Base-by-base conservation (phyloP, 2,797 vertebrate genomes). In the Helicolenus hilgendorfi region DNA sequence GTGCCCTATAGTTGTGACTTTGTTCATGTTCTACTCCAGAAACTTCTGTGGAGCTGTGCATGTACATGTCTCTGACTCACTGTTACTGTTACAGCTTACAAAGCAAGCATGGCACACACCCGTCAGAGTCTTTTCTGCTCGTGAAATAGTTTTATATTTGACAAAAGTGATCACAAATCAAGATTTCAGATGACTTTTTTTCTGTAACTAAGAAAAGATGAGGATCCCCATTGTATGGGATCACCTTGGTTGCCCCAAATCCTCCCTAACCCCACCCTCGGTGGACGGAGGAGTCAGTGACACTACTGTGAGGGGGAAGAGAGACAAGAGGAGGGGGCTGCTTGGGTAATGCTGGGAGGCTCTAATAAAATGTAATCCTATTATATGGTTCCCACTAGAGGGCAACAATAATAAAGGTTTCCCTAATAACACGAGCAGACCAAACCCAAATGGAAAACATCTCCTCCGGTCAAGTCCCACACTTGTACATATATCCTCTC, bases 281-380 rank as follows among this genome's bases (percentile, higher is more conserved):
- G 85, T 92, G 95, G 96, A 94, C 96, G 65, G 78, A 85, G 85
- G 73, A 95, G 89, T 90, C 85, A 58, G 88, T 95, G 94, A 94
- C 95, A 94, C 92, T 14, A 79, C 92, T 76, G 67, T 85, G 88
- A 95, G 89, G 92, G 90, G 90, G 83, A 91, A 84, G 83, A 91
- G 89, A 95, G 94, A 95, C 93, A 93, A 94, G 93, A 92, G 93
- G 94, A 87, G 93, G 90, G 93, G 93, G 92, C 83, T 93, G 92
- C 89, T 86, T 90, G 92, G 96, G 92, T 94, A 94, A 96, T 89
- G 96, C 97, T 97, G 92, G 92, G 92, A 97, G 97, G 97, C 96
- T 96, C 96, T 96, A 97, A 97, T 98, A 98, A 97, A 97, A 97
- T 97, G 97, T 98, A 98, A 98, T 97, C 97, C 97, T 97, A 97